Base-by-base conservation (phyloP, 2,113 vertebrate species). In the Corythoichthys intestinalis region DNA sequence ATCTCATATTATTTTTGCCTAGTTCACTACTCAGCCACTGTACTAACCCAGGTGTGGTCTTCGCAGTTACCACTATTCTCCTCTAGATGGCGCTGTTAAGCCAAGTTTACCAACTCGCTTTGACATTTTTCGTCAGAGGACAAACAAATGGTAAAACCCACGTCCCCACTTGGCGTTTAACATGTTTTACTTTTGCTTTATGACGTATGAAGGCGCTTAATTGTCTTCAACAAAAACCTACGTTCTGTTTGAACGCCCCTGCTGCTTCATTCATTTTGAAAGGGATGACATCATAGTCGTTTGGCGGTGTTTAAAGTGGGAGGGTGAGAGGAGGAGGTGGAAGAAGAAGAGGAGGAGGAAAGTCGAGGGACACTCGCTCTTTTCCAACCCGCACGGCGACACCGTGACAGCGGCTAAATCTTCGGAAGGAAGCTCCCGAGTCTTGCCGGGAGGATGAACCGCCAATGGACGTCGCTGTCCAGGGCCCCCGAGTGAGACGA, bases 381-480 rank as follows among this genome's bases (percentile, higher is more conserved):
- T 69, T 41, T 66, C 39, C 60, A 37, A 10, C 5, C 1, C 63
- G 48, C 47, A 20, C 14, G 7, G 9, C n/a, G 66, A 28, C 66
- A 46, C 66, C 68, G 65, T 65, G 60, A 75, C 75, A 39, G 57
- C 7, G 64, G 44, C 9, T 1, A 39, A 41, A 11, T 52, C 41
- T 39, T 64, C 58, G n/a, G 64, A 38, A 46, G 37, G 69, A 63
- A 20, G 58, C 59, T 28, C 37, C 66, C 35, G 72, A 82, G 69
- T 84, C 72, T 78, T 74, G 57, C 66, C 80, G 76, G 86, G 86
- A 57, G 72, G 69, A 91, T 91, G 91, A 87, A 74, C 87, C 89
- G 90, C 92, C 85, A 83, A 84, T 89, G 91, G 92, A 89, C 91
- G 88, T 80, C 88, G 90, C 88, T 90, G 80, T 92, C 93, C 91